Evolutionary conservation across 2,113 vertebrate genomes (phyloP).

Genomic region (Cricetomys ansorgei): DNA sequence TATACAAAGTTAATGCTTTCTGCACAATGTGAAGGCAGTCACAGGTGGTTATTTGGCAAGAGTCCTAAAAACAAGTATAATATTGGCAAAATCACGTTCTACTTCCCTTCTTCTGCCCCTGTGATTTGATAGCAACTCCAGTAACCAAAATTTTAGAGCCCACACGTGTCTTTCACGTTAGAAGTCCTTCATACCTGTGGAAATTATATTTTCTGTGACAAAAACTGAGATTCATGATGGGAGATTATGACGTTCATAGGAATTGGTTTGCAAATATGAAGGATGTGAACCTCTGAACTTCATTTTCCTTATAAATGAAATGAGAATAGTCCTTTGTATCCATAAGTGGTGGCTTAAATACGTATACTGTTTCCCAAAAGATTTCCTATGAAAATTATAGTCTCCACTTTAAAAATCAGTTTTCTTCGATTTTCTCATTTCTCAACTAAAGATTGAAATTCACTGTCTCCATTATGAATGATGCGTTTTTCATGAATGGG

Average conservation of each 20-base stretch:
- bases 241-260: background rate
- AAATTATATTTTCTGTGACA: background rate
- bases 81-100: background rate
- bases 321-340: background rate
- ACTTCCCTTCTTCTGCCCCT: background rate
- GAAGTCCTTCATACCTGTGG: background rate
- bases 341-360: background rate
- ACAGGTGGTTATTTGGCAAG: background rate
- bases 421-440: slow-evolving; percentile 19
- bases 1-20: background rate
- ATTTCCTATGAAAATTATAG: slow-evolving; percentile 19
- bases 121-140: background rate
- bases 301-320: background rate
- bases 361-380: background rate
- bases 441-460: slow-evolving; percentile 37
- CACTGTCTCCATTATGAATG: background rate
- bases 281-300: background rate
- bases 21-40: background rate
- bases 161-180: background rate
- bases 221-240: background rate
- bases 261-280: background rate
- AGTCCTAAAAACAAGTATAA: background rate
- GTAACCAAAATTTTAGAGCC: background rate
- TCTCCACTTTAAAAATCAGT: slow-evolving; percentile 18
- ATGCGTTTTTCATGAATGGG: background rate